Conservation (phyloP, 2,888 invertebrate species). For the Apotomis turbidana region DNA sequence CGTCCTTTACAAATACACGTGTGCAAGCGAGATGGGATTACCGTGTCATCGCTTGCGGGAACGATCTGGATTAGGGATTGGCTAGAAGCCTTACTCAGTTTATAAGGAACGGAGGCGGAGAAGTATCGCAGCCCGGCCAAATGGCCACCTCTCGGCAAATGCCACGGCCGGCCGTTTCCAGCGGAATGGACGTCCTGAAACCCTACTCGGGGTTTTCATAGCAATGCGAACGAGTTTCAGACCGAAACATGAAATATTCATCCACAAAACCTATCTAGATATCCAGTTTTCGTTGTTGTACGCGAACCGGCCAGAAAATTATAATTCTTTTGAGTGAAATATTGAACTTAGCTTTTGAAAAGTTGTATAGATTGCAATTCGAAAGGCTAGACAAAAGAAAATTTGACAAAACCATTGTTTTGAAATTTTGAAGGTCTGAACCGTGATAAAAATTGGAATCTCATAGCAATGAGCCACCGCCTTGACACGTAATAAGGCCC, state of each 20-base stretch:
- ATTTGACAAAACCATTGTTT: no score
- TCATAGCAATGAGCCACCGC: constrained; percentile 23
- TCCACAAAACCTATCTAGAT: constrained; percentile 16
- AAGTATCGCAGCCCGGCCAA: constrained; percentile 72
- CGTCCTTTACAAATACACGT: constrained; percentile 14
- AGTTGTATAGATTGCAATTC: no score
- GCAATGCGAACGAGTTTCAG: constrained; percentile 41
- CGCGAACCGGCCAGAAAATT: no score
- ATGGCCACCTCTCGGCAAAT: constrained; percentile 76
- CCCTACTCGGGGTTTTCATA: constrained; percentile 58
- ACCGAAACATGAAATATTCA: constrained; percentile 25
- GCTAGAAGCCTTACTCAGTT: constrained; percentile 57
- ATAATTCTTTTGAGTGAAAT: no score
- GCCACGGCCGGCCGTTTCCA: constrained; percentile 73
- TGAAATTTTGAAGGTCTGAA: no score
- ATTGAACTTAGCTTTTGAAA: no score
- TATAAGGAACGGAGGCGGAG: constrained; percentile 75
- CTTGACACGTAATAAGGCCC: constrained; percentile 61
- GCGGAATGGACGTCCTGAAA: constrained; percentile 61
- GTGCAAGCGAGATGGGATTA: constrained; percentile 26
- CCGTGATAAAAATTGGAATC: background rate
- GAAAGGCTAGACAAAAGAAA: no score
- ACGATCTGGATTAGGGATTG: constrained; percentile 26
- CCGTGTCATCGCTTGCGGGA: background rate
- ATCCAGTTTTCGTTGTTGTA: background rate